Base-by-base conservation (phyloP, 2,888 invertebrate species). In the Helleia helle region DNA sequence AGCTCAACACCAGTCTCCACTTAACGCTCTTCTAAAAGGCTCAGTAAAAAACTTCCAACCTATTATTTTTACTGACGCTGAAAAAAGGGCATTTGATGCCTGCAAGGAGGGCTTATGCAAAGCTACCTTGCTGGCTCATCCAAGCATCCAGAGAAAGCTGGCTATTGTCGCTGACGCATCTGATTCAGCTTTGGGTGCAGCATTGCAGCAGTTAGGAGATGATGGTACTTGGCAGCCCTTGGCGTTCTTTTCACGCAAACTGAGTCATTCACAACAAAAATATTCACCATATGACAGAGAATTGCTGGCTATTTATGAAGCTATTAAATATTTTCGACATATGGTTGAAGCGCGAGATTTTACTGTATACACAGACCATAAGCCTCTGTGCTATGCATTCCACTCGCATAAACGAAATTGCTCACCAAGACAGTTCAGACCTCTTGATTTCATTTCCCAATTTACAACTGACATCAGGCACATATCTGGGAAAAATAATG, bases 251-350 rank as follows among this genome's bases (percentile, higher is more conserved):
- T 39, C 42, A 1, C 22, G 24, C 1, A 38, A 36, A 9, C 9
- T 43, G 1, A 42, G 1, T 6, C 4, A 17, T 1, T 7, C 38
- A 1, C 42, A 41, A 25, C 11, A 37, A 26, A 29, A 37, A 8
- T 38, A 38, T 13, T 25, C 25, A 8, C 4, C 25, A 3, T 25
- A 25, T n/a, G 25, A n/a, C n/a, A n/a, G n/a, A n/a, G n/a, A n/a
- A n/a, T n/a, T n/a, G n/a, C n/a, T n/a, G n/a, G n/a, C n/a, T n/a
- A n/a, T n/a, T n/a, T n/a, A n/a, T n/a, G n/a, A n/a, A n/a, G n/a
- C n/a, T n/a, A n/a, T 70, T 63, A 65, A 66, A 56, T 61, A 60
- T 65, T 64, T 58, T 58, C 40, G 62, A 69, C 68, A 71, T 67
- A 40, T 42, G 38, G 38, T 47, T 31, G 38, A 12, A 38, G 36